Conservation (phyloP, 2,113 vertebrate species). For the Neotoma lepida region DNA sequence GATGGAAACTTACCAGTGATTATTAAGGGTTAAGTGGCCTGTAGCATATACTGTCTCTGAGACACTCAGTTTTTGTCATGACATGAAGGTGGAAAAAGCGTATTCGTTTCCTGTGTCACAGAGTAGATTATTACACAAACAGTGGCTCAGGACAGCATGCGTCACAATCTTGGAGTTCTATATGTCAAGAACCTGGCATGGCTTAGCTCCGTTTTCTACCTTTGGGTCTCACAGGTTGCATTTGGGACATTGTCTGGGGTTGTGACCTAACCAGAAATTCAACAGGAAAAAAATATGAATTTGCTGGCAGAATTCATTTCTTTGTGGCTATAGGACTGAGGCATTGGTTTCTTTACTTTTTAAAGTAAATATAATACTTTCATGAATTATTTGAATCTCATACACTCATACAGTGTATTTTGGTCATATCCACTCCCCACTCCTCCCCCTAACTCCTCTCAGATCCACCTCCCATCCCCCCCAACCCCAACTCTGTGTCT, state of each 20-base stretch:
- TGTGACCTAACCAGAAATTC: not conserved
- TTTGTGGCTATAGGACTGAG: not conserved
- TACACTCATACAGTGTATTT: not conserved
- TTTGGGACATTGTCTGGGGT: not conserved
- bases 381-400: not conserved
- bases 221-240: not conserved
- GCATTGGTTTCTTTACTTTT: not conserved
- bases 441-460: not conserved
- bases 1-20: not conserved
- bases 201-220: not conserved
- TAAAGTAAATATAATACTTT: not conserved
- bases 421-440: not conserved
- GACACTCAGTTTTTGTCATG: not conserved
- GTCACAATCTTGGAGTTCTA: not conserved
- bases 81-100: not conserved
- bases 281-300: not conserved
- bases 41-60: not conserved
- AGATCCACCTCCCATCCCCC: not conserved
- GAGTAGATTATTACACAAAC: not conserved
- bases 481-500: not conserved
- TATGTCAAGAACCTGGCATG: not conserved
- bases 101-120: not conserved
- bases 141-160: not conserved
- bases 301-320: not conserved
- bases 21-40: conserved; percentile 1